phyloP scores from a whole-genome alignment of 2,113 vertebrate species.

The Alouatta palliata region DNA sequence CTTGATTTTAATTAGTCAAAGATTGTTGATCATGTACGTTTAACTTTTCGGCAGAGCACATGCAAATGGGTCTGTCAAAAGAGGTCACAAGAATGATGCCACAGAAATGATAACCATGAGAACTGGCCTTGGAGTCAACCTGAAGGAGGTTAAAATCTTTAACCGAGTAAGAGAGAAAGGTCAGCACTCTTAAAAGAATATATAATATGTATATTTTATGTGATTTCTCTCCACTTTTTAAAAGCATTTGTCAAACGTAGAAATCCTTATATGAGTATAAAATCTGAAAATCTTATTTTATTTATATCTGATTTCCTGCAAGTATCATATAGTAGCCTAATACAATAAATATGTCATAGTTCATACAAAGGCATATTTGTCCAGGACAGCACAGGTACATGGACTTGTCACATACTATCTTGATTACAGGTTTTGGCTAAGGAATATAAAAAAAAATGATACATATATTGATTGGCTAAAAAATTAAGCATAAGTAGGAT shows the following conservation, averaged over 20 bases:
- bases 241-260: background rate
- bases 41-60: constrained; percentile 91
- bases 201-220: background rate
- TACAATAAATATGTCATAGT: background rate
- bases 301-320: background rate
- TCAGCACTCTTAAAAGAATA: constrained; percentile 70
- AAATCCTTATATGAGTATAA: background rate
- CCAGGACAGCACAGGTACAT: background rate
- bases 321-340: background rate
- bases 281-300: background rate
- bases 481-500: background rate
- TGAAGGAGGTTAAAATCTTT: constrained; percentile 98
- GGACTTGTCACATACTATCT: background rate
- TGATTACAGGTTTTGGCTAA: background rate
- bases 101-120: constrained; percentile 93
- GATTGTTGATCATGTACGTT: constrained; percentile 82
- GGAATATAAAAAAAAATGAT: background rate
- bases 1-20: constrained; percentile 83
- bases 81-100: constrained; percentile 94
- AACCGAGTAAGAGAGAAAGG: constrained; percentile 98
- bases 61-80: constrained; percentile 97
- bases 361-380: background rate
- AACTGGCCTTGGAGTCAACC: constrained; percentile 96
- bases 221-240: background rate
- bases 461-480: background rate